Percentiles rank a stretch among this genome's conserved stretches.
Evolutionary conservation across 2,888 invertebrate genomes (phyloP).

Genomic region (Myopa testacea): DNA sequence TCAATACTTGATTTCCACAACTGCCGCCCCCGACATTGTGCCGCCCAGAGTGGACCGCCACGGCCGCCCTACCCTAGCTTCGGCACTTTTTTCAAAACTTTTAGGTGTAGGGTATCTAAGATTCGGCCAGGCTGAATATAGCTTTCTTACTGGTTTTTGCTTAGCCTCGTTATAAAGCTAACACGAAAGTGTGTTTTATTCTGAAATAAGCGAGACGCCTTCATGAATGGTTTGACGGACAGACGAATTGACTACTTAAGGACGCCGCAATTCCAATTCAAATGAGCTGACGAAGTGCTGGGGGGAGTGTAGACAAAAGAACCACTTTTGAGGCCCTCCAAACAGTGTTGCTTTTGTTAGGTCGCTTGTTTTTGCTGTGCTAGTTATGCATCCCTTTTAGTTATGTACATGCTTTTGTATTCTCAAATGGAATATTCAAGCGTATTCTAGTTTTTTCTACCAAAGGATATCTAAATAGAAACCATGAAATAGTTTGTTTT

Average conservation of each 20-base stretch:
- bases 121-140: too few relatives aligned
- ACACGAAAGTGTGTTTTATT: constrained; percentile 16
- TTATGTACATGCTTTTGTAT: background rate
- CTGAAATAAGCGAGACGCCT: background rate
- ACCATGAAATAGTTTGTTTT: too few relatives aligned
- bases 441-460: background rate
- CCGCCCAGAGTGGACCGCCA: too few relatives aligned
- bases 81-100: too few relatives aligned
- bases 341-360: background rate
- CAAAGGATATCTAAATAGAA: background rate
- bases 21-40: too few relatives aligned
- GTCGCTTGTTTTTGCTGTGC: background rate
- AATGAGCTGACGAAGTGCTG: constrained; percentile 36
- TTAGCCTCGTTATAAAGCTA: constrained; percentile 23
- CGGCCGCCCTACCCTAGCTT: too few relatives aligned
- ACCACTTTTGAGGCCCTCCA: constrained; percentile 17
- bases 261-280: constrained; percentile 33
- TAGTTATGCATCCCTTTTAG: background rate
- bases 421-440: constrained; percentile 10
- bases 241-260: constrained; percentile 16
- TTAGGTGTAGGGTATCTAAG: too few relatives aligned
- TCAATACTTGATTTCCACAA: too few relatives aligned
- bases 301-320: background rate
- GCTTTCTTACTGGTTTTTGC: too few relatives aligned
- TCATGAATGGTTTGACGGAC: background rate